These are phyloP conservation scores for Danio rerio DNA, from an alignment of 2,113 vertebrate species.

Conservation along the genomic window GRCz12tu NC_133180.1:42500001-42500500, in stretches of 20 bases:
- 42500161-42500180: not conserved
- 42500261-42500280: not conserved
- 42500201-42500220: not conserved
- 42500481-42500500: too few species aligned
- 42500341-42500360: too few species aligned
- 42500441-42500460: too few species aligned
- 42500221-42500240: not conserved
- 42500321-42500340: not conserved
- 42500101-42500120: not conserved
- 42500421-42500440: too few species aligned
- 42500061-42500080: slow-evolving; percentile 30
- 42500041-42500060: not conserved
- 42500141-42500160: not conserved
- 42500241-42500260: not conserved
- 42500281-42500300: not conserved
- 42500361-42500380: too few species aligned
- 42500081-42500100: slow-evolving; percentile 1
- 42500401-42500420: too few species aligned
- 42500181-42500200: not conserved
- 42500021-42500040: not conserved
- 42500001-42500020: not conserved
- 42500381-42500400: too few species aligned
- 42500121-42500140: not conserved
- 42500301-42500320: not conserved
- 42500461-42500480: too few species aligned